Base-by-base conservation (phyloP, 2,888 invertebrate species). In the Mesorhabditis belari region DNA sequence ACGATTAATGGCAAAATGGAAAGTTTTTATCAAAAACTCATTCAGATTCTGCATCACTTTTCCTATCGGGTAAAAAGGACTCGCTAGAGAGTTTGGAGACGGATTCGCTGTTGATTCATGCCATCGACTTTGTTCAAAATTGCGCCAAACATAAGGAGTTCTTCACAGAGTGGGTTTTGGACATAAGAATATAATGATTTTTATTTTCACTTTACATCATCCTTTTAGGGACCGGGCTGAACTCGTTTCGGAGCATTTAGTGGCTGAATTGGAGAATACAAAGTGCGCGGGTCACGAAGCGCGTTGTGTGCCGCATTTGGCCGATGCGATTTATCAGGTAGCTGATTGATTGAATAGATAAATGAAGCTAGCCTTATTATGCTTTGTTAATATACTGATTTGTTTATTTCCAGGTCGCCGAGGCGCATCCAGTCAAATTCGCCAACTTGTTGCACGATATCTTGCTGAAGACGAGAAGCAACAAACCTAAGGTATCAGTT, bases 251-350 rank as follows among this genome's bases (percentile, higher is more conserved):
- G 67, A 68, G 49, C 62, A 63, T 3, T 61, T 77, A 21, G 60
- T 77, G 27, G 70, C 72, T 51, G 76, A 77, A 56, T 56, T 77
- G 50, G 73, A 72, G 53, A 77, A 77, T 64, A 67, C 65, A 5
- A 71, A 73, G 56, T 69, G 72, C 9, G 66, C 66, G 44, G 76
- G 76, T n/a, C 76, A 77, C 63, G 76, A 77, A 58, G 61, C 69
- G 49, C 65, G 77, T 9, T 77, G 77, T 61, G 58, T 75, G 12
- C 61, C 66, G 9, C 67, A 70, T 49, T 60, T 77, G 27, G 64
- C 74, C 1, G 57, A 55, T 35, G 60, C 63, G 56, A 52, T 72
- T 44, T 72, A 66, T 62, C 57, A 62, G 24, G 60, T 72, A 49
- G 57, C 60, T 19, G 70, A 71, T 49, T 54, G 64, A 9, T 57